Conservation (phyloP, 2,797 vertebrate genomes). For the Pangasius larnaudii region DNA sequence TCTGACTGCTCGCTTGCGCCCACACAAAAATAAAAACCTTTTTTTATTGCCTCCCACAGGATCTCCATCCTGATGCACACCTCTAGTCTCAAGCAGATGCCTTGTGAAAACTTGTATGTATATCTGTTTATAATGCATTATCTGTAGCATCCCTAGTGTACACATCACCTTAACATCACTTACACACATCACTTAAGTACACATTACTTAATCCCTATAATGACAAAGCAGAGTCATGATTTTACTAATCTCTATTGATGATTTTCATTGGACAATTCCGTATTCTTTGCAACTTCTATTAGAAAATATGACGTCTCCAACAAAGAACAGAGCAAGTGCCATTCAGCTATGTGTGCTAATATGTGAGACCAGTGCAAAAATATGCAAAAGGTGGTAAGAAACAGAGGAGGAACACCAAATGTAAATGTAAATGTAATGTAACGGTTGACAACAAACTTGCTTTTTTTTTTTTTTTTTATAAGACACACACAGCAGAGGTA, state of each 20-base stretch:
- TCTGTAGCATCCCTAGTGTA: not conserved
- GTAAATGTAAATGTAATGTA: not conserved
- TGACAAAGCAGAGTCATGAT: not conserved
- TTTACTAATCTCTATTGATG: not conserved
- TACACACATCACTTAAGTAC: too few species aligned
- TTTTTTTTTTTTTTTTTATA: too few species aligned
- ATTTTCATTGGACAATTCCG: not conserved
- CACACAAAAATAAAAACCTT: not conserved
- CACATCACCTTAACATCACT: not conserved
- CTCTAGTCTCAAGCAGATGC: not conserved
- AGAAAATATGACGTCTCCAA: not conserved
- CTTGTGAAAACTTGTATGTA: not conserved
- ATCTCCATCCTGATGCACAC: not conserved
- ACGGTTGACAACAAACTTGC: not conserved
- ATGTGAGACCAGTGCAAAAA: too few species aligned
- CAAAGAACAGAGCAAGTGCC: not conserved
- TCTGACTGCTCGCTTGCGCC: not conserved
- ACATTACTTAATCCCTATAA: not conserved
- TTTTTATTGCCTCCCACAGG: not conserved
- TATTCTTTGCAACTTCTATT: not conserved
- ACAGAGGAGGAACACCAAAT: not conserved
- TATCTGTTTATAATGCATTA: not conserved
- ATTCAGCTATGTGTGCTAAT: not conserved
- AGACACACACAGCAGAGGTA: not conserved
- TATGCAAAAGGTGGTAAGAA: not conserved